These are phyloP conservation scores for Mactromeris polynyma DNA, from an alignment of 2,888 invertebrate genomes.

Conservation along the genomic window DNA sequence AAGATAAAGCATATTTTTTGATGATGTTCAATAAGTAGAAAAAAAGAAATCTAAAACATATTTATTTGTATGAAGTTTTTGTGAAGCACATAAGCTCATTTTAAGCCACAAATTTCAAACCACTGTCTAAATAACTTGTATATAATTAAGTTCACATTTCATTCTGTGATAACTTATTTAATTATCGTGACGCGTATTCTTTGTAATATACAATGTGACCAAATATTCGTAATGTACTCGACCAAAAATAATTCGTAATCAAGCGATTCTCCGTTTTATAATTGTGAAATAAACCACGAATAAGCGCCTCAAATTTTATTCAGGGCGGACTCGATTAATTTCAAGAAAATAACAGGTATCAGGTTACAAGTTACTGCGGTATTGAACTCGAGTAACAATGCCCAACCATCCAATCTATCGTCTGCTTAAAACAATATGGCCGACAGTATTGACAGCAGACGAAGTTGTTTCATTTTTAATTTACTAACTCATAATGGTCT, in stretches of 20 bases:
- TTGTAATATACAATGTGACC: not conserved
- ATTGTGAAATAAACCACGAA: not conserved
- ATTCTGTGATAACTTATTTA: too few relatives aligned
- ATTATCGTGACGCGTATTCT: too few relatives aligned
- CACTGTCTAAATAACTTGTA: too few relatives aligned
- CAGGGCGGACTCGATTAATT: constrained; percentile 66
- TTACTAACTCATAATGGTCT: constrained; percentile 36
- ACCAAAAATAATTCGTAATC: not conserved
- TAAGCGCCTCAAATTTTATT: constrained; percentile 40
- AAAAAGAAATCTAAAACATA: too few relatives aligned
- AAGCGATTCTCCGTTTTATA: not conserved
- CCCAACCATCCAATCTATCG: constrained; percentile 55
- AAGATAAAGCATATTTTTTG: too few relatives aligned
- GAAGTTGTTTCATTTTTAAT: constrained; percentile 40
- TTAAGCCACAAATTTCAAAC: too few relatives aligned
- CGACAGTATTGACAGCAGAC: constrained; percentile 53
- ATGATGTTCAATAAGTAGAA: too few relatives aligned
- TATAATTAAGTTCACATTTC: too few relatives aligned
- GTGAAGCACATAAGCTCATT: too few relatives aligned
- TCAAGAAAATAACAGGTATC: constrained; percentile 69
- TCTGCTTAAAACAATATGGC: constrained; percentile 68
- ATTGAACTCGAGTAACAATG: constrained; percentile 61
- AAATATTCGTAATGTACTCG: not conserved
- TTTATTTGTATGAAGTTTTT: too few relatives aligned
- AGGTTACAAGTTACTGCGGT: constrained; percentile 64